Conservation (phyloP, 1,140 invertebrate species). For the Hylaeus anthracinus region DNA sequence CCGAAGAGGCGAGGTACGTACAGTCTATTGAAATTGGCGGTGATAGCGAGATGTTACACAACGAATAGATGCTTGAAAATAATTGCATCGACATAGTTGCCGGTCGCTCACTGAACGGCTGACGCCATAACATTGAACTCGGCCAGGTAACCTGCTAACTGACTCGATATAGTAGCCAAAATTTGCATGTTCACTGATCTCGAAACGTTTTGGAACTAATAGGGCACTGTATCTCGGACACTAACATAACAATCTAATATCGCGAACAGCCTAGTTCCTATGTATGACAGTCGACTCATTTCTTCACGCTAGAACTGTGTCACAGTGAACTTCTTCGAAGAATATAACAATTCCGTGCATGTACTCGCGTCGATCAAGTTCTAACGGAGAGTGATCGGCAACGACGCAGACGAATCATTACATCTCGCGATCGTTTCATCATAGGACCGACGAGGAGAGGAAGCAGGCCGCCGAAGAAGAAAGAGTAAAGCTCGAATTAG, state of each 20-base stretch:
- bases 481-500: constrained; percentile 68
- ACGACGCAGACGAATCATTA: not conserved
- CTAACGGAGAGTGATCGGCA: too few species aligned
- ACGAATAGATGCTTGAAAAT: constrained; percentile 19
- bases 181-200: not conserved
- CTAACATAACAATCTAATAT: too few species aligned
- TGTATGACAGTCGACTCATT: too few species aligned
- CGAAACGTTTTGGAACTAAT: not conserved
- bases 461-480: constrained; percentile 71
- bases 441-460: constrained; percentile 70
- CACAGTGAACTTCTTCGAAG: too few species aligned
- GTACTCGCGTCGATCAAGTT: too few species aligned
- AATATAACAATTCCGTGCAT: too few species aligned
- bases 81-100: not conserved
- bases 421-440: not conserved
- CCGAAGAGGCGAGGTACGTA: constrained; percentile 73
- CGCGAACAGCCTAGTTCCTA: too few species aligned
- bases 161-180: constrained; percentile 11
- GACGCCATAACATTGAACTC: constrained; percentile 28
- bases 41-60: not conserved
- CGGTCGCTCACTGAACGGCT: not conserved
- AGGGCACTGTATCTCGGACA: not conserved
- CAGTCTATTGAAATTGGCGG: not conserved
- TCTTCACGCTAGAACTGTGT: too few species aligned
- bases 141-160: constrained; percentile 7